Evolutionary conservation across 2,797 vertebrate genomes (phyloP), one percentile per base, ranked within the genome.

Genomic region (Aphelocoma californica): DNA sequence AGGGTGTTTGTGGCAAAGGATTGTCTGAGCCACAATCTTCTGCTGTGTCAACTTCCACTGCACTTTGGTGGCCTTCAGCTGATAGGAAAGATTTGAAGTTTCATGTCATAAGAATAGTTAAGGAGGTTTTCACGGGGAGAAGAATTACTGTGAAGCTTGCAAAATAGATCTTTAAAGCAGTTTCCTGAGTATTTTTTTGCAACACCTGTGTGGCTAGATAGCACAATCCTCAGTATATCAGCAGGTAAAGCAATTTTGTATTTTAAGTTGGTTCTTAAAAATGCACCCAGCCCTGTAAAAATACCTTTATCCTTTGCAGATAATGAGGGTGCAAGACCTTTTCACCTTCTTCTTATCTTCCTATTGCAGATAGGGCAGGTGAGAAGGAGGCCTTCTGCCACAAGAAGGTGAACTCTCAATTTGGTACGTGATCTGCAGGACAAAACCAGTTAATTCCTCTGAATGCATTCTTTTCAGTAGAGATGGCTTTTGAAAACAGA

Each of bases 381-480:
- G 56, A 66, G 60, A 81, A 93, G 51, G 64, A 84, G 34, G 2
- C 67, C 24, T 51, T 38, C 31, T 88, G 61, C 60, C 44, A 50
- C 0, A 2, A 79, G 73, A 91, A 81, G 50, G 78, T 73, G n/a
- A 96, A 74, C 60, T 95, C 65, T 91, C 34, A 62, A 73, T 92
- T 80, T 88, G 60, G 29, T 81, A 60, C 0, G 1, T 90, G 88
- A 89, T 84, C 60, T 45, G 44, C 48, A 93, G 82, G 91, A 92
- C 91, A 94, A 93, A 93, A 97, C 95, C 65, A 81, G 92, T 97
- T 97, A 97, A 97, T 90, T 86, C 79, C 64, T 86, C 92, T 90
- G 81, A 93, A 91, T 87, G 34, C 54, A 91, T 87, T 96, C 50
- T 92, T 94, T 97, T 96, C 91, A 95, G 71, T 85, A 87, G 86